phyloP scores from a whole-genome alignment of 2,797 vertebrate genomes.

The Melanotaenia pygmaea region DNA sequence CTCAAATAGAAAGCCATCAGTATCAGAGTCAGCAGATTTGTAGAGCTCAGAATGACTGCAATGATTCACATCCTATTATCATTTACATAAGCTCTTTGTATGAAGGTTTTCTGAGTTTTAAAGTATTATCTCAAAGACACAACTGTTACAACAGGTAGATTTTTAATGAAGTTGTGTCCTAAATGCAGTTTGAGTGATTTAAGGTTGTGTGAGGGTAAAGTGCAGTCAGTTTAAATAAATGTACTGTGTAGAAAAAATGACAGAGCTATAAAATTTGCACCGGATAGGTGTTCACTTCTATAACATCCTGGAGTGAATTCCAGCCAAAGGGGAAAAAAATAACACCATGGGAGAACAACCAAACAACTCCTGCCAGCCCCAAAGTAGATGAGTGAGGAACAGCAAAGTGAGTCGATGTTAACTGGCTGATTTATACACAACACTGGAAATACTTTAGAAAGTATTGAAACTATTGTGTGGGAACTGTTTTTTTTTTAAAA shows the following conservation, averaged over 20 bases:
- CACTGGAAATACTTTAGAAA: background rate
- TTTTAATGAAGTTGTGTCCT: conserved; percentile 21
- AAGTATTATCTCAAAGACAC: conserved; percentile 54
- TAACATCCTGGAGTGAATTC: conserved; percentile 62
- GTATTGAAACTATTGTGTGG: background rate
- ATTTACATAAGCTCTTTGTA: conserved; percentile 34
- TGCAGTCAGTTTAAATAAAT: conserved; percentile 23
- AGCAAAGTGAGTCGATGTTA: conserved; percentile 4
- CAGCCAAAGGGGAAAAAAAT: conserved; percentile 28
- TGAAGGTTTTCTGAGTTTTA: conserved; percentile 36
- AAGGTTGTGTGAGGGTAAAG: too few species aligned
- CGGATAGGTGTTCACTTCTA: conserved; percentile 72
- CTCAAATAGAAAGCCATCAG: conserved; percentile 59
- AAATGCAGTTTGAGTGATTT: conserved; percentile 16
- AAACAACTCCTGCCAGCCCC: background rate
- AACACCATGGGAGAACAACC: conserved; percentile 38
- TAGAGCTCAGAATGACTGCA: conserved; percentile 36
- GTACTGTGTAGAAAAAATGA: conserved; percentile 35
- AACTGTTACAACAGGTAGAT: conserved; percentile 19
- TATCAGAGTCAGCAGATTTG: conserved; percentile 30
- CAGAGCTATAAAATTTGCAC: conserved; percentile 53
- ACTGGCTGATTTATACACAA: background rate
- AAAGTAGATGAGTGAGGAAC: conserved; percentile 7
- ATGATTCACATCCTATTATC: conserved; percentile 55
- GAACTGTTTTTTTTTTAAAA: too few species aligned